A percentile compares a stretch with the other conserved stretches of the same genome.
Evolutionary conservation across 2,113 vertebrate genomes (phyloP).

Genomic region (Gallinago media): DNA sequence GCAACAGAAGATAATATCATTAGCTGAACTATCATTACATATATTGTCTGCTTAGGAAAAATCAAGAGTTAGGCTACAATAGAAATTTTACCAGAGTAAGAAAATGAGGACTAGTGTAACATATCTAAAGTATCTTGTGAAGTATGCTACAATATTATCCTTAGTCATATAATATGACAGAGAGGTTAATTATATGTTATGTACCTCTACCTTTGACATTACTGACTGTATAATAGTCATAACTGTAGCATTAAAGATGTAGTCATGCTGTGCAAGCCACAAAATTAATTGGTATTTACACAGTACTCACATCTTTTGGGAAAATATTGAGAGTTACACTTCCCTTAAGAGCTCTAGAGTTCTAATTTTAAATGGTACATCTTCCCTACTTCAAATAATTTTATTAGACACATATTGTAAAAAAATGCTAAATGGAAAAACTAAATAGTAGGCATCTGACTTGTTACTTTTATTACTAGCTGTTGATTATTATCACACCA

Average conservation of each 20-base stretch:
- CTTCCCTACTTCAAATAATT: not conserved
- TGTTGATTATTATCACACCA: not conserved
- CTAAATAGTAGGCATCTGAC: not conserved
- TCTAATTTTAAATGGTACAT: not conserved
- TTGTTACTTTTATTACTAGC: not conserved
- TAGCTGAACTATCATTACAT: not conserved
- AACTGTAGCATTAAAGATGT: not conserved
- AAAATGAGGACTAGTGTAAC: not conserved
- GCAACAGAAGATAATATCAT: slow-evolving; percentile 5
- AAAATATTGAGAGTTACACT: not conserved
- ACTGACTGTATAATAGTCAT: not conserved
- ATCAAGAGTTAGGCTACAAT: not conserved
- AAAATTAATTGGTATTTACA: slow-evolving; percentile 1
- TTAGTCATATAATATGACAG: not conserved
- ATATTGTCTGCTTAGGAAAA: not conserved
- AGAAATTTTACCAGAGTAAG: not conserved
- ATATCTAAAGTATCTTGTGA: not conserved
- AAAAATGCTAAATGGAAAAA: not conserved
- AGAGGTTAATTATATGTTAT: slow-evolving; percentile 34
- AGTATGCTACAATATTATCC: not conserved
- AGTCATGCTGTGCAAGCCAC: not conserved
- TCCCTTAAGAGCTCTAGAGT: not conserved
- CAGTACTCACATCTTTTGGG: not conserved
- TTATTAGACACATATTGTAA: not conserved
- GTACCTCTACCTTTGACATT: slow-evolving; percentile 37